These are phyloP conservation scores for Pogonocherus hispidulus DNA, from an alignment of 2,888 invertebrate species.

Conservation along the genomic window DNA sequence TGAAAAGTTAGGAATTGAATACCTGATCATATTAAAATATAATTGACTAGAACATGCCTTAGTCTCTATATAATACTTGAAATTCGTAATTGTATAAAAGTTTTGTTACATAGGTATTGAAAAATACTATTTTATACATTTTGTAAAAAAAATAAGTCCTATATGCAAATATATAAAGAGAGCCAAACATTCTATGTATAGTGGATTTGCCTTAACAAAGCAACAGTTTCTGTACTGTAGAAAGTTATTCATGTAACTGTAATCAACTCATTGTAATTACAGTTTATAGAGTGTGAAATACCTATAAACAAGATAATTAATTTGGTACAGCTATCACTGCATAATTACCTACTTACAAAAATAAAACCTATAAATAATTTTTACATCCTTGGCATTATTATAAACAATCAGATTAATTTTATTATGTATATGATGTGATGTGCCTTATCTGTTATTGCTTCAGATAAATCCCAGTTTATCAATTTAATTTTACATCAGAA, in stretches of 20 bases:
- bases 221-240: background rate
- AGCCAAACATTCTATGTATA: background rate
- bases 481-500: background rate
- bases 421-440: background rate
- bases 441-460: background rate
- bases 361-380: background rate
- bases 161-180: background rate
- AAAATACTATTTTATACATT: background rate
- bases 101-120: background rate
- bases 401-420: background rate
- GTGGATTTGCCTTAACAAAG: background rate
- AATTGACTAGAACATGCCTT: conserved; percentile 21
- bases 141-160: background rate
- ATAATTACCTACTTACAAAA: conserved; percentile 1
- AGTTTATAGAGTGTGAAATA: conserved; percentile 3
- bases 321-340: conserved; percentile 21
- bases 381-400: conserved; percentile 1
- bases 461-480: background rate
- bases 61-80: conserved; percentile 22
- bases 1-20: conserved; percentile 3
- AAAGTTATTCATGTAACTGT: conserved; percentile 6
- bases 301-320: conserved; percentile 11
- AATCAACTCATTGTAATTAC: conserved; percentile 3
- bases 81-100: background rate
- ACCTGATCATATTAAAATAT: background rate